Evolutionary conservation across 2,888 invertebrate genomes (phyloP), one percentile per base, ranked within the genome.

Genomic region (Diadegma fenestrale): DNA sequence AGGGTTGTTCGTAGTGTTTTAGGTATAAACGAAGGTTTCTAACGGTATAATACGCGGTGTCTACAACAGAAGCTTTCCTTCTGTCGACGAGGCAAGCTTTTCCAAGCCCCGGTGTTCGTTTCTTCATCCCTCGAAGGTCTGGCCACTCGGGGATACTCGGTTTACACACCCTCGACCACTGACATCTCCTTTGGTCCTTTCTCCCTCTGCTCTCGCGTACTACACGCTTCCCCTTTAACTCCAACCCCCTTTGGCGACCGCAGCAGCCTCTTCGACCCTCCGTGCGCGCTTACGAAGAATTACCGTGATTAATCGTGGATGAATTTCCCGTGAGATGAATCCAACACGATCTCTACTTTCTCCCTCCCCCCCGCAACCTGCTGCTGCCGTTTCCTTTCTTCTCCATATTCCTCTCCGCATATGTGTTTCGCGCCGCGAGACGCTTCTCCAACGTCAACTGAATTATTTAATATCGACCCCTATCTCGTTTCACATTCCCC

Each of bases 271-370:
- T 33, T 33, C 33, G 5, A 33, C 17, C 45, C 72, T 7, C 54
- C 54, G 10, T 6, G 10, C 22, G 22, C 12, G 19, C 22, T 54
- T 26, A 73, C 66, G 68, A 75, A 48, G 73, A 83, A 79, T 73
- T 73, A 79, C 78, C 68, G 73, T 73, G 66, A 83, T 83, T 79
- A 83, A 83, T 83, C 68, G 78, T 43, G 72, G 73, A 79, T 83
- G 68, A 79, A 83, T 83, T 83, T 83, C 78, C 78, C 78, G 78
- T 68, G 78, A 79, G 73, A 79, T 73, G 73, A 68, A 68, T 37
- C 14, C 66, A 45, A 48, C 33, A 30, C 75, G 48, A 63, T 37
- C 19, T 54, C 43, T 17, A 22, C 68, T 33, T 43, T 61, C 61
- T 4, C 33, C 61, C 48, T 10, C 41, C n/a, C 51, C 4, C 6